phyloP scores from a whole-genome alignment of 2,113 vertebrate genomes.

The Platanista minor region DNA sequence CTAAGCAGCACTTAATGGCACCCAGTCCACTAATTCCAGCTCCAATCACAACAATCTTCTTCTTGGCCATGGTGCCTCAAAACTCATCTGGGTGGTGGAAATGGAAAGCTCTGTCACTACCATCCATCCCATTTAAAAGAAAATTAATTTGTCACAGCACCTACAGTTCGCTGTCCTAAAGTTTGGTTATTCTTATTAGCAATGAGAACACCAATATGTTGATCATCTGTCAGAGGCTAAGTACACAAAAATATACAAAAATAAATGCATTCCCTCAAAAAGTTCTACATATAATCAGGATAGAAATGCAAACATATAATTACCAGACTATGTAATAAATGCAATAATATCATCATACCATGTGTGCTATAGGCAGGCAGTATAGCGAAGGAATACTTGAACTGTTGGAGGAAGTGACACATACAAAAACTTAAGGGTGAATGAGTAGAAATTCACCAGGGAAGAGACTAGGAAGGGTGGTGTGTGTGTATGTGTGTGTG shows the following conservation, averaged over 20 bases:
- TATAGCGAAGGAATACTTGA: background rate
- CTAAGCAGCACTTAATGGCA: constrained; percentile 80
- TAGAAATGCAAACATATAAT: background rate
- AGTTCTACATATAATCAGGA: background rate
- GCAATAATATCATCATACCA: no score
- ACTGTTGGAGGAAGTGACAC: background rate
- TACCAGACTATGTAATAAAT: background rate
- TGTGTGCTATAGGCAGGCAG: background rate
- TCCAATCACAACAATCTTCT: constrained; percentile 79
- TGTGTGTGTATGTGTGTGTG: no score
- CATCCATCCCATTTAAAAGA: background rate
- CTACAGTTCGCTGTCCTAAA: background rate
- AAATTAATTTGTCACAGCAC: background rate
- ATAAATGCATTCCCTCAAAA: background rate
- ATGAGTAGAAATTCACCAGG: background rate
- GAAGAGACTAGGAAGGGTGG: background rate
- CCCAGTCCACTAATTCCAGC: constrained; percentile 80
- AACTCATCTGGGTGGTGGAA: no score
- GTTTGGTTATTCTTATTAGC: background rate
- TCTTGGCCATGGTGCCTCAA: constrained; percentile 17
- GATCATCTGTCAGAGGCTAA: background rate
- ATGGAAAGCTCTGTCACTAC: background rate
- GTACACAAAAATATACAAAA: background rate
- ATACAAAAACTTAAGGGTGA: background rate
- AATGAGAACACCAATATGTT: background rate